Evolutionary conservation across 92 coral and sea anemone species (phyloP), one percentile per base, ranked within the genome.

Genomic region (Phenganax subtilis): DNA sequence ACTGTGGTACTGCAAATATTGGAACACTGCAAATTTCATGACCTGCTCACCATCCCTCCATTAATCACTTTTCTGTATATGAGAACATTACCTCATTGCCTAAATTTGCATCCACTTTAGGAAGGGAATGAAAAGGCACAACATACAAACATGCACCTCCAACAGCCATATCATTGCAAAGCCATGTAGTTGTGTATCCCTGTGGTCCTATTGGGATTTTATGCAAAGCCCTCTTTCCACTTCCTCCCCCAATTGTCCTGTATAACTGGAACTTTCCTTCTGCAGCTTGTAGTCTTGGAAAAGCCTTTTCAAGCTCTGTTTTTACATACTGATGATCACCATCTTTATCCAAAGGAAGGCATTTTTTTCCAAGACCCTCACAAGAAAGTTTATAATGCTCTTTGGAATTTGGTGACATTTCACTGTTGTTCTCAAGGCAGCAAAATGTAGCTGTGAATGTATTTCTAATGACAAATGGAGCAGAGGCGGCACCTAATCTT

Each of bases 161-260:
- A 37, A 81, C 57, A 14, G 76, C 84, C 72, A 68, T 53, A 54
- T 81, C 63, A 31, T 81, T 76, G 25, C 61, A 25, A 9, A 67
- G 81, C 86, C 86, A 84, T 58, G 17, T 75, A 31, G 76, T 84
- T 31, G 81, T 63, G 72, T 84, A 84, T 29, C 82, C 82, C 62
- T 60, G 63, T 56, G 82, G 81, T 28, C 86, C 86, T n/a, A 83
- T 75, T 30, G 80, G 86, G 54, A 75, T 75, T 71, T 83, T 83
- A 75, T 83, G 86, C 5, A 83, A 64, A 8, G 14, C 29, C 53
- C 86, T 20, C 73, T 56, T 74, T 47, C 86, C 82, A 75, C 81
- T 73, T 44, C 86, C 86, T 56, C 82, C 86, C 47, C 86, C 81
- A 17, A 83, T 56, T 28, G 81, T 83, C 44, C 65, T 54, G 47